Evolutionary conservation across 2,888 invertebrate species (phyloP), one percentile per base, ranked within the genome.

Genomic region (Melipona bicolor): DNA sequence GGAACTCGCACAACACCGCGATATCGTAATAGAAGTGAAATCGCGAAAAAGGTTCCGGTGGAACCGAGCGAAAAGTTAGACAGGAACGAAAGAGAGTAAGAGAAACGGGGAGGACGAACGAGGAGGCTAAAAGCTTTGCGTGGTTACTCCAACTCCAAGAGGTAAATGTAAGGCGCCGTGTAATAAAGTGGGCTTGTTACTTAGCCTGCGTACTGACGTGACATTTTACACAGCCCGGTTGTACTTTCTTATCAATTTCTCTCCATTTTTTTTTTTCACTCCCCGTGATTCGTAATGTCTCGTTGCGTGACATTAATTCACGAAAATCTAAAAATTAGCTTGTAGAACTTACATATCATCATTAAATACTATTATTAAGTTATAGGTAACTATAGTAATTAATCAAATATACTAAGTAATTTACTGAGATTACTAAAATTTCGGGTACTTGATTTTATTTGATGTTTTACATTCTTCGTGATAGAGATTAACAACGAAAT

Each of bases 171-270:
- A 86, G 79, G 73, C 71, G 78, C 61, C 65, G 50, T 64, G 84
- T 82, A 84, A 87, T 84, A 86, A 82, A 87, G 84, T 80, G 78
- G 77, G 80, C 72, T 85, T 79, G 85, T 84, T 86, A 85, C 83
- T 85, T 81, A 78, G 77, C 52, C 61, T 52, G 17, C 50, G 36
- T 36, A 62, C 32, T 71, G 59, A 36, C 64, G 36, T 15, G 64
- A n/a, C 64, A 36, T 43, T 65, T 21, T 15, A n/a, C n/a, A 65
- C 15, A n/a, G 36, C 3, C 21, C 5, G 36, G 36, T n/a, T n/a
- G 15, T 65, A 27, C n/a, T n/a, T 65, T 15, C 36, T 65, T 43
- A 65, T 21, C 64, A n/a, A 36, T n/a, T 36, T 15, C 36, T 65
- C 43, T 36, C 21, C 62, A 43, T 43, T 43, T 43, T 17, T 21